Evolutionary conservation across 2,113 vertebrate species (phyloP).

Genomic region (Hucho hucho): DNA sequence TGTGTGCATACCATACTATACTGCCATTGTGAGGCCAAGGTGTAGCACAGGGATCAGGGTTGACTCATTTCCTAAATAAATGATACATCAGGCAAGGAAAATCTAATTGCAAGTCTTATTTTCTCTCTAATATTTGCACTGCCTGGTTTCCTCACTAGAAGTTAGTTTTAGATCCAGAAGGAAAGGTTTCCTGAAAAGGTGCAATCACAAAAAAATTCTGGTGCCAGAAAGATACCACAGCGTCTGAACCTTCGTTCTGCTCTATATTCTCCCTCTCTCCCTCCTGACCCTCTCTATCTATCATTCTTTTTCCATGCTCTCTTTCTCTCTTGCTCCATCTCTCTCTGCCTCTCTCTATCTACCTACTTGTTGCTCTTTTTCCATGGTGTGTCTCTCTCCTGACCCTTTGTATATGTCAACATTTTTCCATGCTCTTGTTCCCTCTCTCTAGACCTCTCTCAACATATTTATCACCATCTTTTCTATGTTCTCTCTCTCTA

Average conservation of each 20-base stretch:
- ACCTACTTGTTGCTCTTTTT: background rate
- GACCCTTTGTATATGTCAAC: background rate
- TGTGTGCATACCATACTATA: too few relatives aligned
- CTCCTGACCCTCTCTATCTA: background rate
- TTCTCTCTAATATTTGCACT: background rate
- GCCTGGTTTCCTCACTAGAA: background rate
- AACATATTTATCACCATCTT: background rate
- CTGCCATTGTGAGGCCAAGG: background rate
- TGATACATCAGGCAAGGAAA: constrained; percentile 7
- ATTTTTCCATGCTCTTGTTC: constrained; percentile 25
- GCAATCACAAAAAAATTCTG: background rate
- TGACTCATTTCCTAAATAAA: constrained; percentile 15
- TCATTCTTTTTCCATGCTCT: background rate
- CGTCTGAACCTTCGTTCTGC: background rate
- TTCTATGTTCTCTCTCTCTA: background rate
- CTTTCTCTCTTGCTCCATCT: background rate
- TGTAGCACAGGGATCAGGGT: background rate
- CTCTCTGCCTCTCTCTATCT: background rate
- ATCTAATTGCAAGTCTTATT: constrained; percentile 7
- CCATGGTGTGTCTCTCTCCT: background rate
- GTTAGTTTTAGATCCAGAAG: background rate
- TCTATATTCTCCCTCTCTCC: background rate
- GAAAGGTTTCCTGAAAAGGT: background rate
- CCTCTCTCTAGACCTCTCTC: constrained; percentile 19
- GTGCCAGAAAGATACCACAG: background rate